Percentiles rank a stretch among this genome's conserved stretches.
These are phyloP conservation scores for Tinamus guttatus DNA, from an alignment of 2,113 vertebrate genomes.

Conservation along the genomic window DNA sequence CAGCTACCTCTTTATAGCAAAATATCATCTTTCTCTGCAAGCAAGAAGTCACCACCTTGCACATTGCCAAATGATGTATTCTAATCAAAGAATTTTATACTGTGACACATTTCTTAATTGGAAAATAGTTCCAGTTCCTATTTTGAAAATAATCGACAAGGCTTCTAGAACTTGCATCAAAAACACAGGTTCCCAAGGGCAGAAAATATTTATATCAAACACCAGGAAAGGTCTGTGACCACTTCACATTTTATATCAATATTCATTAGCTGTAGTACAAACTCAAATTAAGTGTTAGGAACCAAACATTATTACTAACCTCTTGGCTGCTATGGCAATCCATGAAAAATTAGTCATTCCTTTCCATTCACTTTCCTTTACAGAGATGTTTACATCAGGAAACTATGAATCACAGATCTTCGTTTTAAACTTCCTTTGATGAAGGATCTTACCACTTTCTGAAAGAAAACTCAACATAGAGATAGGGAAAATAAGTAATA, in stretches of 20 bases:
- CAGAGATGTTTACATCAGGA: background rate
- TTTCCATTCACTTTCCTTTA: background rate
- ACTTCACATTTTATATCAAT: background rate
- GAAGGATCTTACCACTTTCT: background rate
- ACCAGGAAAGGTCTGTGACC: background rate
- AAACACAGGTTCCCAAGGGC: background rate
- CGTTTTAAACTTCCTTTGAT: background rate
- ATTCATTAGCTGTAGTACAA: background rate
- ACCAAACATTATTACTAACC: background rate
- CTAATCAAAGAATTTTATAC: background rate
- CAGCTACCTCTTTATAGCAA: background rate
- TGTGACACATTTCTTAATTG: background rate
- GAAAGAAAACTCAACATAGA: background rate
- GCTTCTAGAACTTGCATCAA: background rate
- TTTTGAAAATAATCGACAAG: background rate
- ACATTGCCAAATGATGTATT: background rate
- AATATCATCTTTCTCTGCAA: background rate
- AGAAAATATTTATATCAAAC: background rate
- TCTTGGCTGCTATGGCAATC: background rate
- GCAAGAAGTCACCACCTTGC: background rate
- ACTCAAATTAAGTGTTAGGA: background rate
- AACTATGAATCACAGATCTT: background rate
- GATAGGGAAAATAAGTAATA: fast-evolving
- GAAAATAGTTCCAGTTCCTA: background rate
- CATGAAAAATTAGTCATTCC: background rate